Evolutionary conservation across 1,140 invertebrate species (phyloP).

Genomic region (Cheumatopsyche charites): DNA sequence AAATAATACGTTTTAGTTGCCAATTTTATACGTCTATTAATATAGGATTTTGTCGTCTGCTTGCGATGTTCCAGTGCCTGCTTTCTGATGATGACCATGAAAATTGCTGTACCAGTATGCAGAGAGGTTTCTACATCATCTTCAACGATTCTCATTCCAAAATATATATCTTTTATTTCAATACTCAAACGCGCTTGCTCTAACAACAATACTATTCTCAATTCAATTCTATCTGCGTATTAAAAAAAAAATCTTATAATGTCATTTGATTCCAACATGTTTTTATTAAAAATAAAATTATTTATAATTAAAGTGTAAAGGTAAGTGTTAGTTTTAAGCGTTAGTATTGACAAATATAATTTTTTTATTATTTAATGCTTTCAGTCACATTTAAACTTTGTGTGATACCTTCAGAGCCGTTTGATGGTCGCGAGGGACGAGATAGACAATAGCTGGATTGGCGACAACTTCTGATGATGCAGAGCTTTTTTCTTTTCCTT

Average conservation of each 20-base stretch:
- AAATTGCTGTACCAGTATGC: not conserved
- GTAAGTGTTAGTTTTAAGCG: not conserved
- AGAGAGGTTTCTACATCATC: not conserved
- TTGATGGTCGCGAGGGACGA: not conserved
- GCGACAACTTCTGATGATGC: not conserved
- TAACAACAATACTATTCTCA: too few relatives aligned
- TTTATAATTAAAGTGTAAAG: too few relatives aligned
- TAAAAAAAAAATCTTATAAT: too few relatives aligned
- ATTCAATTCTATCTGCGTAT: too few relatives aligned
- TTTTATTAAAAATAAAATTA: too few relatives aligned
- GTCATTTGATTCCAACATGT: too few relatives aligned
- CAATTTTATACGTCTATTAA: conserved; percentile 10
- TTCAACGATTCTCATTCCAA: conserved; percentile 3
- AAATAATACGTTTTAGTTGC: too few relatives aligned
- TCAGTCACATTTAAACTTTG: conserved; percentile 33
- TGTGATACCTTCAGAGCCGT: conserved; percentile 17
- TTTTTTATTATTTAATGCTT: conserved; percentile 41
- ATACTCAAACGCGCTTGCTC: not conserved
- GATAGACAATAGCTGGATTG: not conserved
- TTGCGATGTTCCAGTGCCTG: conserved; percentile 43
- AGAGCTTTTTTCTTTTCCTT: conserved; percentile 14
- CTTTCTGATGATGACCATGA: conserved; percentile 5
- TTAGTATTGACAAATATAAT: conserved; percentile 32
- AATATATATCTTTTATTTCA: not conserved
- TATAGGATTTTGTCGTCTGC: conserved; percentile 42